These are phyloP conservation scores for Hypomecis punctinalis DNA, from an alignment of 2,888 invertebrate genomes.

Conservation along the genomic window DNA sequence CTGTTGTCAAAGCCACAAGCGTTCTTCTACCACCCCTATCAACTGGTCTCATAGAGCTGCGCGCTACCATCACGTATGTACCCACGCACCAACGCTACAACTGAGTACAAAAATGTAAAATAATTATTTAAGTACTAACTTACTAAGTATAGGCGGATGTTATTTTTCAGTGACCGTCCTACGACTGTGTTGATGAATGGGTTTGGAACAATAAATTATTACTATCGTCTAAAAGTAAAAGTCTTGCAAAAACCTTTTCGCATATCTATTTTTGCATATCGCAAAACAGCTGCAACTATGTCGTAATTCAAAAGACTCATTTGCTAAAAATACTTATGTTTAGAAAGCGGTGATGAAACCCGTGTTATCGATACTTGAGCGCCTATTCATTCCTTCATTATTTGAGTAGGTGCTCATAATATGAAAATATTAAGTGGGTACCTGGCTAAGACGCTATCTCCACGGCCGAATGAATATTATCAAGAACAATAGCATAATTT, in stretches of 20 bases:
- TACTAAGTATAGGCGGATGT: too few relatives aligned
- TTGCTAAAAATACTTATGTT: conserved; percentile 15
- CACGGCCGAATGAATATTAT: not conserved
- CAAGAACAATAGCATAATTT: not conserved
- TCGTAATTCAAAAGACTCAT: conserved; percentile 1
- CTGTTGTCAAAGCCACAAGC: too few relatives aligned
- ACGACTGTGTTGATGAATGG: too few relatives aligned
- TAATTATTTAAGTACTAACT: too few relatives aligned
- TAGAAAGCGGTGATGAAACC: conserved; percentile 31
- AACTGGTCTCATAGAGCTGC: too few relatives aligned
- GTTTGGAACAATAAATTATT: too few relatives aligned
- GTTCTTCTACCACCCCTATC: too few relatives aligned
- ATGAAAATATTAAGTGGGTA: conserved; percentile 6
- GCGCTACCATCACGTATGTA: too few relatives aligned
- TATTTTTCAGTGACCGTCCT: too few relatives aligned
- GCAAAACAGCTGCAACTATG: not conserved
- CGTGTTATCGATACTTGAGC: conserved; percentile 18
- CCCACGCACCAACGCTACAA: too few relatives aligned
- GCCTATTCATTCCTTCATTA: conserved; percentile 23
- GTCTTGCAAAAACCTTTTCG: not conserved
- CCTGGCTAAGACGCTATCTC: conserved; percentile 4
- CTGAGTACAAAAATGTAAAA: too few relatives aligned
- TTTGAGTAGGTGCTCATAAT: conserved; percentile 13
- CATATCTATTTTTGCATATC: not conserved
- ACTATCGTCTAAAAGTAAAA: not conserved